Evolutionary conservation across 2,888 invertebrate genomes (phyloP).

Genomic region (Ennomos quercinarius): DNA sequence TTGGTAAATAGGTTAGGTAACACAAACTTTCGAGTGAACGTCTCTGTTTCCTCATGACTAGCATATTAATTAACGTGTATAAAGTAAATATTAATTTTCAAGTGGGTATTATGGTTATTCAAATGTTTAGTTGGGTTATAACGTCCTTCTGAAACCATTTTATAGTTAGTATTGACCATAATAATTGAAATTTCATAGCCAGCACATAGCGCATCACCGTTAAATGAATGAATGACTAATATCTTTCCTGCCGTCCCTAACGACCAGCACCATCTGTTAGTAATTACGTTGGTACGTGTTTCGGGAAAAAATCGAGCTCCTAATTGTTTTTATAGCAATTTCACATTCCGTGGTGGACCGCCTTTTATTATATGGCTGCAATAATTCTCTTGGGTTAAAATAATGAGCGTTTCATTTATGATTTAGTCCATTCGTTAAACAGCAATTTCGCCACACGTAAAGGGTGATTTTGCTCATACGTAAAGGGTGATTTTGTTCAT

Average conservation of each 20-base stretch:
- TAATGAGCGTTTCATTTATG: slow-evolving; percentile 28
- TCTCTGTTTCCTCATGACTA: no score
- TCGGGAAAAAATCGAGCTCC: slow-evolving; percentile 62
- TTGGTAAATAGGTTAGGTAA: no score
- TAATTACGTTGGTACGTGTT: slow-evolving; percentile 72
- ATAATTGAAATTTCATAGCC: slow-evolving; percentile 21
- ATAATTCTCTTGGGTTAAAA: slow-evolving; percentile 21
- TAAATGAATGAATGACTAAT: slow-evolving; percentile 54
- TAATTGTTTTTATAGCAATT: slow-evolving; percentile 72
- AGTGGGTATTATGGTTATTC: background rate
- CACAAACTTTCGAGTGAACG: no score
- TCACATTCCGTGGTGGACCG: slow-evolving; percentile 29
- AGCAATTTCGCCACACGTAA: slow-evolving; percentile 4
- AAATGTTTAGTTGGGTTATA: no score
- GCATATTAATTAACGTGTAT: background rate
- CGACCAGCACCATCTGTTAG: slow-evolving; percentile 73
- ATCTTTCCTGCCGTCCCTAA: slow-evolving; percentile 55
- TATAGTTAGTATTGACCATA: slow-evolving; percentile 3
- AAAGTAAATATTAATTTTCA: background rate
- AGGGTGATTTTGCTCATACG: slow-evolving; percentile 5
- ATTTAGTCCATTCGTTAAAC: background rate
- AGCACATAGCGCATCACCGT: slow-evolving; percentile 14
- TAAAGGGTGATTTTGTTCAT: slow-evolving; percentile 13
- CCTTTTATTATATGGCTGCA: slow-evolving; percentile 39
- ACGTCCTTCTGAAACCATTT: no score